Evolutionary conservation across 2,888 invertebrate species (phyloP).

Genomic region (Pachliopta kotzebuea): DNA sequence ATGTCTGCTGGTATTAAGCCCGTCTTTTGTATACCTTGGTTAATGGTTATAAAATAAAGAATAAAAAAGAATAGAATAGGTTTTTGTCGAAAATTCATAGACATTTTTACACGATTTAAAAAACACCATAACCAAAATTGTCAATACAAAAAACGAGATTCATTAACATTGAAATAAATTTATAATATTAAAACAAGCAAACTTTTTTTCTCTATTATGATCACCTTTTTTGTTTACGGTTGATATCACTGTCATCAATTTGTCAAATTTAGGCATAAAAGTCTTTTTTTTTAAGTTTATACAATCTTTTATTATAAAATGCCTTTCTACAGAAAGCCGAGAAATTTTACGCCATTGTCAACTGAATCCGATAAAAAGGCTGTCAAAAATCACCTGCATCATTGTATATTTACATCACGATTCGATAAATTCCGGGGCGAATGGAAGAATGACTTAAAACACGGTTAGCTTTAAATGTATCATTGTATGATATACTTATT

Average conservation of each 20-base stretch:
- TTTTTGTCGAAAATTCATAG: no score
- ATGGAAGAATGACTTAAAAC: slow-evolving; percentile 78
- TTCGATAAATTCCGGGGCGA: slow-evolving; percentile 81
- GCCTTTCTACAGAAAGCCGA: slow-evolving; percentile 69
- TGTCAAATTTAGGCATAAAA: slow-evolving; percentile 4
- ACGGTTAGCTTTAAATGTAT: slow-evolving; percentile 46
- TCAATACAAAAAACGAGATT: no score
- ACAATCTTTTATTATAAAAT: slow-evolving; percentile 40
- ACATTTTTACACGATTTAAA: no score
- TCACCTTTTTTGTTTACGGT: not conserved
- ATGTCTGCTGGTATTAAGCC: no score
- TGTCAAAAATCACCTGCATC: slow-evolving; percentile 79
- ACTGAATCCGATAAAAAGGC: slow-evolving; percentile 64
- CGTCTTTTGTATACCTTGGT: no score
- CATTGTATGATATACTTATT: not conserved
- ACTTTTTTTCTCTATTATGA: no score
- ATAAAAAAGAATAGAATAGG: no score
- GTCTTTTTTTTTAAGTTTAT: slow-evolving; percentile 15
- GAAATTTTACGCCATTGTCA: slow-evolving; percentile 57
- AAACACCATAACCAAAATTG: no score
- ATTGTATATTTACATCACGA: slow-evolving; percentile 76
- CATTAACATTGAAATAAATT: no score
- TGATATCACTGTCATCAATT: not conserved
- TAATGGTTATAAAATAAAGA: no score
- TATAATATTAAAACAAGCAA: no score